Evolutionary conservation across 2,888 invertebrate genomes (phyloP).

Genomic region (Tenthredo amoena): DNA sequence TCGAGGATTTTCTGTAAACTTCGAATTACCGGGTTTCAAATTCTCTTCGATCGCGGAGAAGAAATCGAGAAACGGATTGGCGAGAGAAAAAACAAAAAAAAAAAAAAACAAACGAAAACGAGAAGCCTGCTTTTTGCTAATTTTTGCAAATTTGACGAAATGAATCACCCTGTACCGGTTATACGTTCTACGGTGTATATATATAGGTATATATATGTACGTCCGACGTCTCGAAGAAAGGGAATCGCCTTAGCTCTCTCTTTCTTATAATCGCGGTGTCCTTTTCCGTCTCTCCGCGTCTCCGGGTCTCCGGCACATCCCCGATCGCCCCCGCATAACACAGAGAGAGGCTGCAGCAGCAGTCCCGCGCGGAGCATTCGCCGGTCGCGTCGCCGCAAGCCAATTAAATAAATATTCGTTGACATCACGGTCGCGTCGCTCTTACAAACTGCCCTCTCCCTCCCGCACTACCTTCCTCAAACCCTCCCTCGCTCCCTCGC

Average conservation of each 20-base stretch:
- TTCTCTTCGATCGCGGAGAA: too few species aligned
- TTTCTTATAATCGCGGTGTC: background rate
- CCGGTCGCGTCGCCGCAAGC: constrained; percentile 69
- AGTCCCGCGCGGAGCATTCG: constrained; percentile 63
- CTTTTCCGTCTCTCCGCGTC: constrained; percentile 23
- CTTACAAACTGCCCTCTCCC: constrained; percentile 74
- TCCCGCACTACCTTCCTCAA: constrained; percentile 57
- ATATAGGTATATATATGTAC: background rate
- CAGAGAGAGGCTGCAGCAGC: constrained; percentile 56
- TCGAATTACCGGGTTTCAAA: too few species aligned
- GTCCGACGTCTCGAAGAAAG: background rate
- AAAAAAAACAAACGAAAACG: background rate
- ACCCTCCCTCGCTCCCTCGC: constrained; percentile 12
- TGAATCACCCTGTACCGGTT: constrained; percentile 33
- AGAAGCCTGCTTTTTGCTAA: background rate
- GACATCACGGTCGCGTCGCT: constrained; percentile 75
- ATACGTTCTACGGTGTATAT: background rate
- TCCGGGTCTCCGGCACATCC: constrained; percentile 46
- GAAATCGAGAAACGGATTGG: background rate
- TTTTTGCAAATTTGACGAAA: background rate
- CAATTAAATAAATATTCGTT: constrained; percentile 78
- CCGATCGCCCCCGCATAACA: constrained; percentile 75
- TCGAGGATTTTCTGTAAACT: too few species aligned
- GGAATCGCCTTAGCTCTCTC: constrained; percentile 7
- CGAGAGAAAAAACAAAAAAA: background rate